Evolutionary conservation across 2,113 vertebrate species (phyloP).

Genomic region (Poicephalus meyeri): DNA sequence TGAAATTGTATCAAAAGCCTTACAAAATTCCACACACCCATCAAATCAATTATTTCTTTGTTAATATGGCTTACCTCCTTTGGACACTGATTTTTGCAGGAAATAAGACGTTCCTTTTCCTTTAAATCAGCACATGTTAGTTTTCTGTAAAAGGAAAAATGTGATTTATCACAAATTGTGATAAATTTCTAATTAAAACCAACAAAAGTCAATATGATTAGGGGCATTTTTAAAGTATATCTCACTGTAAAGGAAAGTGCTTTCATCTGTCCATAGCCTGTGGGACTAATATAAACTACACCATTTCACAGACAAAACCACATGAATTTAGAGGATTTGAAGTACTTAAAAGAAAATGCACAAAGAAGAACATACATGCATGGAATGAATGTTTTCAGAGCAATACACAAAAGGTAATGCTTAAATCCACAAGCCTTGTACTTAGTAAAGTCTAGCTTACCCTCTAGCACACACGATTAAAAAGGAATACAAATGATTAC

Average conservation of each 20-base stretch:
- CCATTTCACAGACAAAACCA: background rate
- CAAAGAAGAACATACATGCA: background rate
- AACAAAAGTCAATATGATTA: background rate
- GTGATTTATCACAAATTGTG: background rate
- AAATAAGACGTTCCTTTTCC: slow-evolving; percentile 79
- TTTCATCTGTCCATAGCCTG: background rate
- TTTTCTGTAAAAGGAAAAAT: slow-evolving; percentile 76
- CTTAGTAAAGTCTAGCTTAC: background rate
- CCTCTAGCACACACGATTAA: background rate
- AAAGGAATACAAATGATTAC: background rate
- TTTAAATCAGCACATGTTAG: slow-evolving; percentile 76
- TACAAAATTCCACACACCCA: background rate
- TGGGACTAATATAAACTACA: background rate
- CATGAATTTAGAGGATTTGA: background rate
- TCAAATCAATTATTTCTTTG: background rate
- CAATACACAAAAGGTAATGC: background rate
- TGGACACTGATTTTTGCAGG: slow-evolving; percentile 96
- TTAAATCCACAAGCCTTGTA: background rate
- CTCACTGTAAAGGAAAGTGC: background rate
- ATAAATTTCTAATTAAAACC: background rate
- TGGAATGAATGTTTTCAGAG: background rate
- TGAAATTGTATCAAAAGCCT: background rate
- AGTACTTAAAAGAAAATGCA: background rate
- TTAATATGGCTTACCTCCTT: slow-evolving; percentile 83
- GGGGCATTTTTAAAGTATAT: background rate